Evolutionary conservation across 2,113 vertebrate genomes (phyloP), one percentile per base, ranked within the genome.

Genomic region (Pantherophis guttatus): DNA sequence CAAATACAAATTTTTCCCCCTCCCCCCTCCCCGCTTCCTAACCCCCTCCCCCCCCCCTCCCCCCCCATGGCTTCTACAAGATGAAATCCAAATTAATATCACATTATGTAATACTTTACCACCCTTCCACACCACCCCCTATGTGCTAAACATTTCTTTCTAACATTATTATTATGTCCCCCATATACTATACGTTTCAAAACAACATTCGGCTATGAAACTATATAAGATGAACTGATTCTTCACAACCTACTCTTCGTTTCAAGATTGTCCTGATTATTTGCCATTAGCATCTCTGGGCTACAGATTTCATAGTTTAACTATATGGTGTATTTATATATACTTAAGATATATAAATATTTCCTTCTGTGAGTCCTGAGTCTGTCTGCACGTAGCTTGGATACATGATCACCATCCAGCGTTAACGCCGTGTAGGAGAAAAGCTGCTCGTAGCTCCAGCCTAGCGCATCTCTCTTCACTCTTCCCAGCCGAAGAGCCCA

Each of bases 21-120:
- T 39, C 1, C 1, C 39, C 1, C 39, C 39, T 1, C 39, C 1
- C 39, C 39, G n/a, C n/a, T n/a, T n/a, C n/a, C n/a, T n/a, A n/a
- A n/a, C n/a, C n/a, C n/a, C n/a, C n/a, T 39, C 1, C 39, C 39
- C 39, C 39, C 39, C 39, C 1, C 39, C 39, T 1, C 39, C 1
- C 39, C 39, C 39, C 39, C 39, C 39, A 39, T 39, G 39, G 39
- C 39, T 39, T 39, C 39, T 39, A 39, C 39, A 39, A 39, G 39
- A 39, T 39, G 39, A 39, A 39, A 39, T 39, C 39, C 39, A 39
- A 39, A 39, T 39, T 39, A 39, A 39, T 39, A 39, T 39, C 39
- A 39, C 39, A 39, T 39, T 39, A 39, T 39, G 1, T 39, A 39
- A 39, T 39, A 39, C 39, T 39, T 39, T 39, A 39, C 39, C 39